Evolutionary conservation across 2,797 vertebrate species (phyloP).

Genomic region (Vespertilio murinus): DNA sequence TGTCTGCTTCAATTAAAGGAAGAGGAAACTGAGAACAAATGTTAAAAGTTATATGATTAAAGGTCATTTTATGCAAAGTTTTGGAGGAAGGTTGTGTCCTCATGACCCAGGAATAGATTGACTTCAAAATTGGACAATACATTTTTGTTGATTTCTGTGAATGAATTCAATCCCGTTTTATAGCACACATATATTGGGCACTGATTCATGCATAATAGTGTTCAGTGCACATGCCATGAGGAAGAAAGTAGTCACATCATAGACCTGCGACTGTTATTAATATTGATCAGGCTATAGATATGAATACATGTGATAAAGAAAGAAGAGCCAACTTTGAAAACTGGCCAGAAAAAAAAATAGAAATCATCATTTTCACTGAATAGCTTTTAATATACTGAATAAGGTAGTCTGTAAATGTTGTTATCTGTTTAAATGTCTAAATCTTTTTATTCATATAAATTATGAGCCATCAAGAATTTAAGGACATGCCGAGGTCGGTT

Average conservation of each 20-base stretch:
- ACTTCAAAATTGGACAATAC: constrained; percentile 59
- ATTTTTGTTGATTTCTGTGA: constrained; percentile 41
- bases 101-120: constrained; percentile 24
- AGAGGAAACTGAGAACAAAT: constrained; percentile 65
- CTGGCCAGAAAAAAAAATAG: constrained; percentile 12
- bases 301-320: constrained; percentile 67
- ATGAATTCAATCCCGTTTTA: constrained; percentile 65
- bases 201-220: constrained; percentile 59
- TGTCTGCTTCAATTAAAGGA: constrained; percentile 53
- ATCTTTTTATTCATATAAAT: constrained; percentile 74
- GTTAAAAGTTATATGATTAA: constrained; percentile 69
- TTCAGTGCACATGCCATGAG: constrained; percentile 52
- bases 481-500: too few species aligned
- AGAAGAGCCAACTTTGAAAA: constrained; percentile 63
- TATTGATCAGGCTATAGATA: constrained; percentile 61
- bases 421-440: constrained; percentile 56
- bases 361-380: constrained; percentile 54
- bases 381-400: constrained; percentile 48
- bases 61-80: constrained; percentile 68
- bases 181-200: constrained; percentile 55
- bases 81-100: constrained; percentile 53
- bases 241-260: constrained; percentile 57
- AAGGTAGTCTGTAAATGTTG: constrained; percentile 17
- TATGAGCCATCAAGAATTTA: constrained; percentile 55
- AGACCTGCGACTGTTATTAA: constrained; percentile 54